A percentile compares a stretch with the other conserved stretches of the same genome.
Evolutionary conservation across 2,113 vertebrate genomes (phyloP).

Genomic region (Zootoca vivipara): DNA sequence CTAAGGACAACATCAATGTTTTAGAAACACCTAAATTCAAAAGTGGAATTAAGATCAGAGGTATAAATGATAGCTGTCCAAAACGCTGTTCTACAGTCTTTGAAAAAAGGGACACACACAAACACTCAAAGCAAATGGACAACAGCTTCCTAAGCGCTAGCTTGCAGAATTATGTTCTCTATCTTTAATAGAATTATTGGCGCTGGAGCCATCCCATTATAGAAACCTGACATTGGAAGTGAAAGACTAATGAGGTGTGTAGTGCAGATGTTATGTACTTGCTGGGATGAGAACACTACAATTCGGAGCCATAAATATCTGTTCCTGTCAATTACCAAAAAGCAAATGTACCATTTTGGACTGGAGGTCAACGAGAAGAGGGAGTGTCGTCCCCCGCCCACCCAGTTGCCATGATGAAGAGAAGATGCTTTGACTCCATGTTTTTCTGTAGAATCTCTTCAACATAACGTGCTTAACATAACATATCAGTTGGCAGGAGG

Average conservation of each 20-base stretch:
- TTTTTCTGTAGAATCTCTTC: slow-evolving; percentile 3
- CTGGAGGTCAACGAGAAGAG: neutral
- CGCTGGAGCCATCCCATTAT: slow-evolving; percentile 2
- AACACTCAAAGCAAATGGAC: neutral
- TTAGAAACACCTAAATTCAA: neutral
- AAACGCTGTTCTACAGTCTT: neutral
- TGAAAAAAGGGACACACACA: neutral
- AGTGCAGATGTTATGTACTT: neutral
- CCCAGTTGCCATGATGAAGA: slow-evolving; percentile 2
- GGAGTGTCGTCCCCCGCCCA: neutral
- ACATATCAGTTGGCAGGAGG: neutral
- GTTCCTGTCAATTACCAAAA: slow-evolving; percentile 5
- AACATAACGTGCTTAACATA: neutral
- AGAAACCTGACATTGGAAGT: neutral
- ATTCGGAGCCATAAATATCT: slow-evolving; percentile 37
- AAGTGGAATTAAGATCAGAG: neutral
- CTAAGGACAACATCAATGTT: neutral
- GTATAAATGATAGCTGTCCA: neutral
- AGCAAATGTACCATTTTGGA: neutral
- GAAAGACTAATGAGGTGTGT: slow-evolving; percentile 1
- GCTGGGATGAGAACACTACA: slow-evolving; percentile 17
- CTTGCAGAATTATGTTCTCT: slow-evolving; percentile 4
- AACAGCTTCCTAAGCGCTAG: slow-evolving; percentile 14
- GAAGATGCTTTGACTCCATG: slow-evolving; percentile 33
- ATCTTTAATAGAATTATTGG: slow-evolving; percentile 25